Base-by-base conservation (phyloP, 2,113 vertebrate genomes). In the Dasyprocta punctata region DNA sequence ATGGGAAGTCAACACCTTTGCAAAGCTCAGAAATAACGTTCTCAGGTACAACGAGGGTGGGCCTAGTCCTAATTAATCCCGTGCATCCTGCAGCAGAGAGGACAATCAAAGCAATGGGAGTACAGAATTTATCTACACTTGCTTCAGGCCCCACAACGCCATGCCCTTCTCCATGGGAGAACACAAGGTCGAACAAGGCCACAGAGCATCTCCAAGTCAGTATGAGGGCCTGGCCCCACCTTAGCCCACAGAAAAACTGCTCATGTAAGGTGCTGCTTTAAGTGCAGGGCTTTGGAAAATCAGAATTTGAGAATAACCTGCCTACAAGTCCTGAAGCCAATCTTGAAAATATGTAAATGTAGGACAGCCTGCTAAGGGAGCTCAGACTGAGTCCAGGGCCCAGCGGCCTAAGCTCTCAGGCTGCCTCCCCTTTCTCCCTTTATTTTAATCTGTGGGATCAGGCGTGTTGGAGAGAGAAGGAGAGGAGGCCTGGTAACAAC, bases 371-470 rank as follows among this genome's bases (percentile, higher is more conserved):
- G 36, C 69, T 24, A 1, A 16, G 0, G 49, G 77, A 10, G 56
- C 97, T 95, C 85, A 87, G 95, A 89, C 77, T 94, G 86, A 95
- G 95, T 96, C 75, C 28, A 69, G 95, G 95, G 97, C 97, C 98
- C 97, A 94, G 95, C 94, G 58, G 97, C 97, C 97, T 96, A 81
- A 52, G 94, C 98, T 98, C 97, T 98, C 96, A 44, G 97, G 95
- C 86, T 90, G 97, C 97, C 96, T 98, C 97, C 95, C 97, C 97
- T 98, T 97, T 98, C 97, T 98, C 97, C 98, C 98, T 98, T 98
- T 98, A 98, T 98, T 98, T 99, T 99, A 98, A 99, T 99, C 98
- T 98, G 97, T 36, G 89, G 97, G 97, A 99, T 99, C 98, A 98
- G 98, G 98, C 95, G 33, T 94, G 98, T 97, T 98, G 98, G 98